Conservation (phyloP, 2,888 invertebrate genomes). For the Junonia oenone region DNA sequence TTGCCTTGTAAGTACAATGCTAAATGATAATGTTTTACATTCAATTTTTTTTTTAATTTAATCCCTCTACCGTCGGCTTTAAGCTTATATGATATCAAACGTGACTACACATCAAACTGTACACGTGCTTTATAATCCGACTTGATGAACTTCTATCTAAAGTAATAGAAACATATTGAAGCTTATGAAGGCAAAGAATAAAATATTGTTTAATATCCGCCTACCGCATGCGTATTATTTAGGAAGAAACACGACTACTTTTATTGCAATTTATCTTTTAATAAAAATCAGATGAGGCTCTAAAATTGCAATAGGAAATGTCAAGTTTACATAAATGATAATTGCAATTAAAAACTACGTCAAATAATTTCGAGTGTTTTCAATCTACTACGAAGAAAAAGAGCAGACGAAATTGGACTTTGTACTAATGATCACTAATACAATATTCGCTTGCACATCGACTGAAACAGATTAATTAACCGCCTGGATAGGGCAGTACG, state of each 20-base stretch:
- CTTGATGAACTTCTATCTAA: constrained; percentile 8
- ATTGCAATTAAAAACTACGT: neutral
- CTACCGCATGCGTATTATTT: neutral
- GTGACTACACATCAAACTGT: constrained; percentile 19
- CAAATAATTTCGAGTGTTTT: neutral
- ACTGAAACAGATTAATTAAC: constrained; percentile 20
- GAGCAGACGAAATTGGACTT: neutral
- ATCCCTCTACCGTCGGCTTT: constrained; percentile 9
- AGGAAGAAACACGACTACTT: neutral
- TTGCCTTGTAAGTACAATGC: too few relatives aligned
- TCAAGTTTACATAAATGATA: neutral
- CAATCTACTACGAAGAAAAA: neutral
- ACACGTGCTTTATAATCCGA: constrained; percentile 25
- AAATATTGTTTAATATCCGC: constrained; percentile 18
- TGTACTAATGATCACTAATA: constrained; percentile 9
- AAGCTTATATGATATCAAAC: constrained; percentile 24
- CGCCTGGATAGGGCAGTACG: constrained; percentile 20
- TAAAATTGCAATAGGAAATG: neutral
- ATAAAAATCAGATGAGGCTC: neutral
- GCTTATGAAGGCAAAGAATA: constrained; percentile 13
- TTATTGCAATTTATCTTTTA: neutral
- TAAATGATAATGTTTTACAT: neutral
- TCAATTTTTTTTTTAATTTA: constrained; percentile 3
- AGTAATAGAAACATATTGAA: constrained; percentile 20
- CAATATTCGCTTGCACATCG: constrained; percentile 17